phyloP scores from a whole-genome alignment of 2,797 vertebrate genomes.

The Falco berigora region DNA sequence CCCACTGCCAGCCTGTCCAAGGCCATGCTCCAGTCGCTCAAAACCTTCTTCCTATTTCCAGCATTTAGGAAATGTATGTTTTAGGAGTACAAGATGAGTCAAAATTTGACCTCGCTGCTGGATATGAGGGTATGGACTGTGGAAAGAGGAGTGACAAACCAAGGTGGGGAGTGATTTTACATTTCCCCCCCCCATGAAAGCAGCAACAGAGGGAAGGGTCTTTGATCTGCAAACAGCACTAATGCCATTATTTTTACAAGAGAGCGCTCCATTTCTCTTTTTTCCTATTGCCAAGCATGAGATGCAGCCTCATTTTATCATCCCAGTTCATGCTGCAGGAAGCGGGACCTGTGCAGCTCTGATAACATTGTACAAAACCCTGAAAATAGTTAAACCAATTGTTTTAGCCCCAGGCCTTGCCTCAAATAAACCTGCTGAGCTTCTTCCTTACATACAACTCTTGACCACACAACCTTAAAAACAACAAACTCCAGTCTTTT shows the following conservation, averaged over 20 bases:
- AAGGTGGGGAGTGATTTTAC: neutral
- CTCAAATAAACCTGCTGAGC: conserved; percentile 34
- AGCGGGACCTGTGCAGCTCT: conserved; percentile 6
- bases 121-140: neutral
- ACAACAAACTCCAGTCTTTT: neutral
- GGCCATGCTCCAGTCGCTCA: neutral
- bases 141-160: neutral
- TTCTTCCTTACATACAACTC: neutral
- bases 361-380: conserved; percentile 8
- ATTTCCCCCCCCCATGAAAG: neutral
- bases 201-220: neutral
- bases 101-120: neutral
- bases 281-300: neutral
- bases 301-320: neutral
- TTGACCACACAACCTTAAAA: neutral
- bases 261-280: neutral
- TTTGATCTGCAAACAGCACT: neutral
- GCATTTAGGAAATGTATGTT: neutral
- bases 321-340: neutral
- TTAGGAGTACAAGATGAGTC: neutral
- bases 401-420: conserved; percentile 8
- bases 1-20: neutral
- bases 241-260: neutral
- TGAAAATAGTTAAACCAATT: neutral
- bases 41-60: neutral